These are phyloP conservation scores for Enteromius viviparus DNA, from an alignment of 2,797 vertebrate species.

Conservation along the genomic window DNA sequence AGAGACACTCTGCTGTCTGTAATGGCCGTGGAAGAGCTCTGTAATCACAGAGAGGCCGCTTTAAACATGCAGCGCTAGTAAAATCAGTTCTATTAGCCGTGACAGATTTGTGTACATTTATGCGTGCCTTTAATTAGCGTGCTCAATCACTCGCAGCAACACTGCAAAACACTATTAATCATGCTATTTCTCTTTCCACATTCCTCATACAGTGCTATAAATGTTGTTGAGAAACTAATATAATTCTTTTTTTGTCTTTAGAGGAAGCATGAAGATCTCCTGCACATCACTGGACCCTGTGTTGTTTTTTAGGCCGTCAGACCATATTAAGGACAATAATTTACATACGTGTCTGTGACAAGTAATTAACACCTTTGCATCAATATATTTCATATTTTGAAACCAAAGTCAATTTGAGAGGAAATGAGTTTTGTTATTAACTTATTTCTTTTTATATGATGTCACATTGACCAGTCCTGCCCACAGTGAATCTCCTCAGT, in stretches of 20 bases:
- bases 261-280: conserved; percentile 65
- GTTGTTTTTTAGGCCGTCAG: neutral
- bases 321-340: neutral
- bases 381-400: neutral
- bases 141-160: neutral
- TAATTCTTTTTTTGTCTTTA: conserved; percentile 43
- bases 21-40: neutral
- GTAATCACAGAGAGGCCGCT: conserved; percentile 14
- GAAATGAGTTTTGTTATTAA: neutral
- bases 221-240: neutral
- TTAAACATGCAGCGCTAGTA: neutral
- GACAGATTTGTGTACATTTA: neutral
- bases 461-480: neutral
- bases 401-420: neutral
- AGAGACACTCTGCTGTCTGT: neutral
- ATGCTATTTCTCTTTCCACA: neutral
- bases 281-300: neutral
- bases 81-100: neutral
- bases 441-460: neutral
- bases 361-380: neutral
- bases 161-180: conserved; percentile 8
- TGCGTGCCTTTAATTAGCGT: neutral
- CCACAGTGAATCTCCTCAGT: neutral
- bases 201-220: neutral
- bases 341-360: neutral